Percentiles rank a stretch among this genome's conserved stretches.
Evolutionary conservation across 2,113 vertebrate species (phyloP).

Genomic region (Lepisosteus osseus): DNA sequence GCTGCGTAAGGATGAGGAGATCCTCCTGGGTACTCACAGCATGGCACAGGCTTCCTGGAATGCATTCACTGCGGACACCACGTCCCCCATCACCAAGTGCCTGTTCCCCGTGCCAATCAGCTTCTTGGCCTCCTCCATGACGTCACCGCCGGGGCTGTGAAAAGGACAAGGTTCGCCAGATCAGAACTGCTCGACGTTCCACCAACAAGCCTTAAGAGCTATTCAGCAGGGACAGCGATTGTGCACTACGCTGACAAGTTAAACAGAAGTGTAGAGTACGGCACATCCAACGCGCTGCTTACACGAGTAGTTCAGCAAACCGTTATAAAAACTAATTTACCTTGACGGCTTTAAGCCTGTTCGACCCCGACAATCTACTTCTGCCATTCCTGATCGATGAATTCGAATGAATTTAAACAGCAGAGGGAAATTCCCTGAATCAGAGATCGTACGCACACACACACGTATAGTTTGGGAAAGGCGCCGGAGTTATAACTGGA

Average conservation of each 20-base stretch:
- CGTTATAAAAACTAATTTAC: too few relatives aligned
- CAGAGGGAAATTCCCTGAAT: too few relatives aligned
- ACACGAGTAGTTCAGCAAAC: too few relatives aligned
- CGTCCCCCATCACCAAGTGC: slow-evolving; percentile 91
- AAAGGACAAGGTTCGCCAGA: background rate
- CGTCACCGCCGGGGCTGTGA: slow-evolving; percentile 65
- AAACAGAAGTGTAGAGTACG: too few relatives aligned
- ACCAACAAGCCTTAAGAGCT: too few relatives aligned
- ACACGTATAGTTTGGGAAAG: background rate
- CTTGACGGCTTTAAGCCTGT: too few relatives aligned
- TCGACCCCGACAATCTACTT: too few relatives aligned
- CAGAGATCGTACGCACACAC: background rate
- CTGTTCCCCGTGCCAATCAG: slow-evolving; percentile 88
- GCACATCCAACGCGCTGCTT: too few relatives aligned
- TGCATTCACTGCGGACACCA: slow-evolving; percentile 85
- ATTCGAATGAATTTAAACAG: too few relatives aligned
- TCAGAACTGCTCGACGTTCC: background rate
- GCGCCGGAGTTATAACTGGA: background rate
- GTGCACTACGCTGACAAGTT: too few relatives aligned
- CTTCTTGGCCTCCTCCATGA: slow-evolving; percentile 89
- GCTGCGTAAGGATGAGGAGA: too few relatives aligned
- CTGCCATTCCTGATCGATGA: too few relatives aligned
- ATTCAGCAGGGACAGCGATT: background rate
- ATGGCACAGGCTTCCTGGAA: slow-evolving; percentile 94
- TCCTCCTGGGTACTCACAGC: slow-evolving; percentile 73